Conservation (phyloP, 2,888 invertebrate species). For the Panzeria rudis region DNA sequence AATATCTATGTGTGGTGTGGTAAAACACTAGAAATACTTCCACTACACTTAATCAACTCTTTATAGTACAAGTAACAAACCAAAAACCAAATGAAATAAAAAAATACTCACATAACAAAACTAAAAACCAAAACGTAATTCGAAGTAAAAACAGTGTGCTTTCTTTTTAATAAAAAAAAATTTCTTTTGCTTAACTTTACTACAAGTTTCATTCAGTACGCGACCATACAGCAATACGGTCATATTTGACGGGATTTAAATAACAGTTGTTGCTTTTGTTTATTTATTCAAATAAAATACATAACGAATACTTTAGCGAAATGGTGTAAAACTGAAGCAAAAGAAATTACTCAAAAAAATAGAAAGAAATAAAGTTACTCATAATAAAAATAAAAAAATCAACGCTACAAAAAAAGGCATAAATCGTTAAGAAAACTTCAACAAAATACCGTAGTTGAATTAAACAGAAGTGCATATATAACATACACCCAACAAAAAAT, state of each 20-base stretch:
- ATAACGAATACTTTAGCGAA: constrained; percentile 38
- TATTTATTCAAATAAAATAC: constrained; percentile 41
- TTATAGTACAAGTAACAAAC: constrained; percentile 47
- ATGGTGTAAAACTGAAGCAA: constrained; percentile 48
- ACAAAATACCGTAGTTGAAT: constrained; percentile 52
- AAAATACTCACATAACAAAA: constrained; percentile 63
- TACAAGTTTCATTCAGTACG: constrained; percentile 81
- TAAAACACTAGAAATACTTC: constrained; percentile 62
- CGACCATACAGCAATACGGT: constrained; percentile 79
- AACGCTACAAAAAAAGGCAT: background rate
- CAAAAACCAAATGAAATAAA: constrained; percentile 45
- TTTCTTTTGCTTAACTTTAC: constrained; percentile 79
- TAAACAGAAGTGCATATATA: constrained; percentile 12
- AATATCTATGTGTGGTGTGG: constrained; percentile 39
- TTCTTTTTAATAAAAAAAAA: constrained; percentile 79
- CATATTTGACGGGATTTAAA: constrained; percentile 75
- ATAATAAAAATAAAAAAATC: constrained; percentile 34
- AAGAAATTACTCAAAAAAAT: constrained; percentile 41
- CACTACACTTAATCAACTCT: constrained; percentile 34
- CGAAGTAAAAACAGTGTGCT: constrained; percentile 75
- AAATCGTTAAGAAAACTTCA: constrained; percentile 40
- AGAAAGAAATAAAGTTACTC: constrained; percentile 25
- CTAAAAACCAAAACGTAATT: constrained; percentile 68
- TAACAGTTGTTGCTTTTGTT: constrained; percentile 21
- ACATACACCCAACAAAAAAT: constrained; percentile 15